These are phyloP conservation scores for Drosophila ohnishii DNA, from an alignment of 1,140 invertebrate species.

Conservation along the genomic window DNA sequence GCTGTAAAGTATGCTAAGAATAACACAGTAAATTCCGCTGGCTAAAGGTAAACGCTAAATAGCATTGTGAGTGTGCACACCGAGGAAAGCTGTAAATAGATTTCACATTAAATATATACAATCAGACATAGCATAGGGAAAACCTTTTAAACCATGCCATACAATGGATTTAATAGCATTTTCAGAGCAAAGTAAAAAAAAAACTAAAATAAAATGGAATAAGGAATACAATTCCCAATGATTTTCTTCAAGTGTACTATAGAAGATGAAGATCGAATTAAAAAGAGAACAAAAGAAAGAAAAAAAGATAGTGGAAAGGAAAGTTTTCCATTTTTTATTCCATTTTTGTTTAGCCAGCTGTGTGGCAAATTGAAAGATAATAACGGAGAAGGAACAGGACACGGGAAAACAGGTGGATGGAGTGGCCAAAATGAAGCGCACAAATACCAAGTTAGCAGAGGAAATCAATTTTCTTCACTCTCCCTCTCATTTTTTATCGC, in stretches of 20 bases:
- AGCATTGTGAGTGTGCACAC: not conserved
- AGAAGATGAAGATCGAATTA: slow-evolving; percentile 21
- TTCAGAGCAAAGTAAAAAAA: not conserved
- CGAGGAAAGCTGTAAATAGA: not conserved
- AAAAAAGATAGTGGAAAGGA: slow-evolving; percentile 37
- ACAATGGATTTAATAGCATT: not conserved
- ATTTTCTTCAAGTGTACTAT: not conserved
- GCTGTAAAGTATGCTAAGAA: slow-evolving; percentile 56
- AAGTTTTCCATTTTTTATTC: slow-evolving; percentile 12
- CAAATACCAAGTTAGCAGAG: slow-evolving; percentile 23
- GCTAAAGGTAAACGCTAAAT: slow-evolving; percentile 44
- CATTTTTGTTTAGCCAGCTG: slow-evolving; percentile 68
- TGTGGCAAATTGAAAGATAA: slow-evolving; percentile 76
- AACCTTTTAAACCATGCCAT: not conserved
- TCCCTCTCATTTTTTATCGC: not conserved
- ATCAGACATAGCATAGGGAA: not conserved
- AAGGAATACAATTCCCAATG: not conserved
- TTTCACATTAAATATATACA: not conserved
- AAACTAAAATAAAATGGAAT: not conserved
- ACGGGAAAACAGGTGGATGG: slow-evolving; percentile 40
- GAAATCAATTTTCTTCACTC: slow-evolving; percentile 37
- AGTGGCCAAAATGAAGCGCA: slow-evolving; percentile 15
- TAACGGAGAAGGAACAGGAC: slow-evolving; percentile 42
- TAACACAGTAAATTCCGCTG: slow-evolving; percentile 42
- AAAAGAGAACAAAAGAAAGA: slow-evolving; percentile 14